Percentiles rank a stretch among this genome's conserved stretches.
Evolutionary conservation across 2,797 vertebrate genomes (phyloP).

Genomic region (Sebastes matsubarae): DNA sequence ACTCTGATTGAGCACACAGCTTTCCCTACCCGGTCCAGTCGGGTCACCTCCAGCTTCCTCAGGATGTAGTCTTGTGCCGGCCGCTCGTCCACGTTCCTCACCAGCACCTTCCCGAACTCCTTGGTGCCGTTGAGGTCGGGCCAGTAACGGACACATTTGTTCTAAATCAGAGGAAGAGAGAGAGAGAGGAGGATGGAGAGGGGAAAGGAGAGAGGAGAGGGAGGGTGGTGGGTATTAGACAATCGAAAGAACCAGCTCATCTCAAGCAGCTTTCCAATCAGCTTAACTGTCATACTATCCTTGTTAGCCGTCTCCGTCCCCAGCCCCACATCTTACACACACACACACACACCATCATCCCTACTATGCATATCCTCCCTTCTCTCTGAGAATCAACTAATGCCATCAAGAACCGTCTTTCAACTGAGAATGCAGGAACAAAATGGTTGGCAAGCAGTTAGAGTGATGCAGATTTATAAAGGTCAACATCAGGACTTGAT

Average conservation of each 20-base stretch:
- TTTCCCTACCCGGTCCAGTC: constrained; percentile 82
- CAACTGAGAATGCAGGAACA: background rate
- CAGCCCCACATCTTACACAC: constrained; percentile 5
- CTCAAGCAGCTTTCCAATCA: constrained; percentile 72
- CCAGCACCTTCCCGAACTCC: constrained; percentile 82
- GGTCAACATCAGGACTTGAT: background rate
- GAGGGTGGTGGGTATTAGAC: constrained; percentile 51
- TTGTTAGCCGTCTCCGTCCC: constrained; percentile 22
- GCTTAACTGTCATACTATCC: constrained; percentile 75
- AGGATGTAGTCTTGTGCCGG: constrained; percentile 87
- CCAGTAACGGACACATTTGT: constrained; percentile 92
- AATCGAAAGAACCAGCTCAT: constrained; percentile 54
- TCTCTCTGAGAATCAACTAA: constrained; percentile 27
- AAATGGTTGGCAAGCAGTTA: background rate
- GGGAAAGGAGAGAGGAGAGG: background rate
- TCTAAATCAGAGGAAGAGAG: constrained; percentile 72
- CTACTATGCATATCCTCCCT: background rate
- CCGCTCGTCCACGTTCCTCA: constrained; percentile 83
- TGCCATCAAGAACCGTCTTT: constrained; percentile 6
- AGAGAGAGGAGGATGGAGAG: background rate
- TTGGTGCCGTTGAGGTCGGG: constrained; percentile 81
- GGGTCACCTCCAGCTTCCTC: constrained; percentile 86
- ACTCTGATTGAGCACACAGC: constrained; percentile 28
- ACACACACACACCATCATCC: background rate
- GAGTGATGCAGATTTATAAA: background rate